These are phyloP conservation scores for Magallana angulata DNA, from an alignment of 1,140 invertebrate species.

Conservation along the genomic window DNA sequence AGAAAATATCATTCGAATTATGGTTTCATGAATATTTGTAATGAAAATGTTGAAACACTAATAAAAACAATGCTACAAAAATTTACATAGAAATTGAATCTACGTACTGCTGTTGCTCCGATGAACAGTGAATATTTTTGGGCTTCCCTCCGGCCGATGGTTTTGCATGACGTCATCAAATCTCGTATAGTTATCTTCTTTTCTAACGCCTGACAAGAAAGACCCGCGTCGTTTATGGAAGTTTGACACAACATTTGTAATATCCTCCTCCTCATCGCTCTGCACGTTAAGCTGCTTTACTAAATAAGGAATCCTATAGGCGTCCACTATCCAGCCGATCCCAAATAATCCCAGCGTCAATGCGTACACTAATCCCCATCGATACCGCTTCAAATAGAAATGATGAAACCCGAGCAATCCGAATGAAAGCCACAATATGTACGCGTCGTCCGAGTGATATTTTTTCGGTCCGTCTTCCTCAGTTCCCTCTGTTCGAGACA, in stretches of 20 bases:
- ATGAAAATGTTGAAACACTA: no score
- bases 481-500: conserved; percentile 57
- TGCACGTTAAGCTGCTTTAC: conserved; percentile 45
- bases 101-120: neutral
- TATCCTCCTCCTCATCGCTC: neutral
- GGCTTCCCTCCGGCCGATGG: neutral
- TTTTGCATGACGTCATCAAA: conserved; percentile 40
- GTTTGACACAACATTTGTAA: conserved; percentile 26
- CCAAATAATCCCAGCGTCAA: conserved; percentile 53
- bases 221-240: neutral
- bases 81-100: neutral
- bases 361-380: conserved; percentile 41
- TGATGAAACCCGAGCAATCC: conserved; percentile 63
- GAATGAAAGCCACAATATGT: conserved; percentile 55
- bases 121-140: neutral
- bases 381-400: conserved; percentile 51
- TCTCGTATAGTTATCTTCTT: neutral
- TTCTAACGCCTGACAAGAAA: neutral
- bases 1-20: no score
- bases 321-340: conserved; percentile 54
- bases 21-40: no score
- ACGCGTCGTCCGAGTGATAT: conserved; percentile 44
- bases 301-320: conserved; percentile 47
- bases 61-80: neutral
- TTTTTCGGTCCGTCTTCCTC: conserved; percentile 40